Evolutionary conservation across 2,113 vertebrate species (phyloP).

Genomic region (Pollimyrus isidori): DNA sequence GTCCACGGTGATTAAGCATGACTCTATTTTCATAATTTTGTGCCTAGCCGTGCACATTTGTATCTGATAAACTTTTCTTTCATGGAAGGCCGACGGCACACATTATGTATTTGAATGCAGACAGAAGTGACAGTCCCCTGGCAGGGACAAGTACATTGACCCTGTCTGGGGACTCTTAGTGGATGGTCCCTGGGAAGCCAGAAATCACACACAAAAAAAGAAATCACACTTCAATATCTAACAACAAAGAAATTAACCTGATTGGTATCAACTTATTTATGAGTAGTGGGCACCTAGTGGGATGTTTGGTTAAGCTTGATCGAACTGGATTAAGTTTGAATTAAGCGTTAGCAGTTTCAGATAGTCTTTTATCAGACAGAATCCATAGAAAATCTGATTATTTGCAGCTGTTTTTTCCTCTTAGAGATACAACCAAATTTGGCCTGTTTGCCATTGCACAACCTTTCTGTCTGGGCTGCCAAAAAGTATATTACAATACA

Average conservation of each 20-base stretch:
- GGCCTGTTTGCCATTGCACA: not conserved
- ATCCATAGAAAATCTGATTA: conserved; percentile 1
- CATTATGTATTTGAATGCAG: not conserved
- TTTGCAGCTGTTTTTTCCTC: conserved; percentile 5
- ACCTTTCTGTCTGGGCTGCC: not conserved
- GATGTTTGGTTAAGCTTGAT: conserved; percentile 46
- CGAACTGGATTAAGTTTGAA: conserved; percentile 45
- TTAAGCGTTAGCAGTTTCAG: conserved; percentile 39
- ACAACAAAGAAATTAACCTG: conserved; percentile 43
- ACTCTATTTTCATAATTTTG: conserved; percentile 27
- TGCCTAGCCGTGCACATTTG: conserved; percentile 26
- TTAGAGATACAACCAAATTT: not conserved
- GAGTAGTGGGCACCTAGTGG: conserved; percentile 37
- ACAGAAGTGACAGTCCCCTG: not conserved
- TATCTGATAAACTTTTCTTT: conserved; percentile 17
- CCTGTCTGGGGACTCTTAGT: not conserved
- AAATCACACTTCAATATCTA: conserved; percentile 22
- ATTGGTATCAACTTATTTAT: conserved; percentile 37
- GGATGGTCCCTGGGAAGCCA: not conserved
- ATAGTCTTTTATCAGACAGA: conserved; percentile 23
- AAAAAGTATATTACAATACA: not conserved
- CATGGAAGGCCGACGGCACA: not conserved
- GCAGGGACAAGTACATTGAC: not conserved
- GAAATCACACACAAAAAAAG: conserved; percentile 5
- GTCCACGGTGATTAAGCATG: conserved; percentile 44